phyloP scores from a whole-genome alignment of 2,888 invertebrate genomes.

The Gastracanthus pulcherrimus region DNA sequence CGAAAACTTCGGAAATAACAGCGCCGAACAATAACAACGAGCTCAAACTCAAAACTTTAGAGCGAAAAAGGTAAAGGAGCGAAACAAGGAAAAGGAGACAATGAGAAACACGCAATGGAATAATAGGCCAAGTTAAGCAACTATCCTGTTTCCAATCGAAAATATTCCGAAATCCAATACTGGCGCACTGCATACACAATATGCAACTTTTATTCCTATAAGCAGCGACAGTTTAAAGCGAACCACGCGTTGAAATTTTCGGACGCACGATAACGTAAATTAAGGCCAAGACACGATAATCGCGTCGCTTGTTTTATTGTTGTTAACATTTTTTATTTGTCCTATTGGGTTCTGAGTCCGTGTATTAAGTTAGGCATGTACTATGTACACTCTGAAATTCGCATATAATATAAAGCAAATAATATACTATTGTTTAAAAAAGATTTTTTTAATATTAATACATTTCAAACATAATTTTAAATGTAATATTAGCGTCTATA shows the following conservation, averaged over 20 bases:
- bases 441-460: too few relatives aligned
- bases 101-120: slow-evolving; percentile 21
- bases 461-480: too few relatives aligned
- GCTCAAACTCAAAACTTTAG: not conserved
- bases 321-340: not conserved
- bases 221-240: not conserved
- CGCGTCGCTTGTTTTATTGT: slow-evolving; percentile 9
- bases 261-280: slow-evolving; percentile 2
- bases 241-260: slow-evolving; percentile 27
- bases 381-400: too few relatives aligned
- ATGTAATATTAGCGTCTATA: too few relatives aligned
- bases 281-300: slow-evolving; percentile 6
- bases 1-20: slow-evolving; percentile 22
- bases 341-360: not conserved
- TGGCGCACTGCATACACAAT: not conserved
- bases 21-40: not conserved
- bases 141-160: slow-evolving; percentile 33
- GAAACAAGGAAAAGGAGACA: not conserved
- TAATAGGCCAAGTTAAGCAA: slow-evolving; percentile 42
- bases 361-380: too few relatives aligned
- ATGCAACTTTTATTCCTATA: slow-evolving; percentile 4
- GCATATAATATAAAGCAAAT: too few relatives aligned
- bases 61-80: not conserved
- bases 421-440: too few relatives aligned
- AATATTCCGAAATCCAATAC: slow-evolving; percentile 39